These are phyloP conservation scores for Fissipunctia ypsillon DNA, from an alignment of 2,888 invertebrate genomes.

Conservation along the genomic window DNA sequence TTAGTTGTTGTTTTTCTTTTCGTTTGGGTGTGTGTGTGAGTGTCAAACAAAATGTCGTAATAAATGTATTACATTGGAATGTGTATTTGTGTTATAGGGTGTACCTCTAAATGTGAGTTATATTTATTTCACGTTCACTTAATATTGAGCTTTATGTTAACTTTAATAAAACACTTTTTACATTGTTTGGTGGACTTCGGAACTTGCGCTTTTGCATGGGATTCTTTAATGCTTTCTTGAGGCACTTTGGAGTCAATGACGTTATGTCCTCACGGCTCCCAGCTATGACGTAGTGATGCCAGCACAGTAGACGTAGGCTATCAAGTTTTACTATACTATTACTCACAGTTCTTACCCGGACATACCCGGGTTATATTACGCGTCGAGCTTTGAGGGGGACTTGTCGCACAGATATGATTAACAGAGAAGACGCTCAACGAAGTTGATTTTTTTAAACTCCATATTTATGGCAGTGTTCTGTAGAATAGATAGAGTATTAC, in stretches of 20 bases:
- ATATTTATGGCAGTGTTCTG: too few relatives aligned
- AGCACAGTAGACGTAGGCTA: constrained; percentile 53
- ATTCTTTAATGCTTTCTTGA: constrained; percentile 65
- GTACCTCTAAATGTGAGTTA: constrained; percentile 64
- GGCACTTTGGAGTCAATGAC: constrained; percentile 82
- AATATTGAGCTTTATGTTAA: constrained; percentile 61
- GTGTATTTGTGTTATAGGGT: constrained; percentile 64
- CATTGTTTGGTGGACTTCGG: constrained; percentile 56
- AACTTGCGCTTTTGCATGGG: constrained; percentile 72
- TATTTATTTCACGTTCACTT: constrained; percentile 52
- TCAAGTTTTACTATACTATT: constrained; percentile 46
- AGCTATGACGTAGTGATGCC: constrained; percentile 57
- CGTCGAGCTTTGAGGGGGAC: neutral
- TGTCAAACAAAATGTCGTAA: constrained; percentile 49
- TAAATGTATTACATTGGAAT: constrained; percentile 57
- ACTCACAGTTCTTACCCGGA: neutral
- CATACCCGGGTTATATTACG: neutral
- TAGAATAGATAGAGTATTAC: too few relatives aligned
- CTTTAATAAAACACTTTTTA: constrained; percentile 41
- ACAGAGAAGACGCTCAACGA: too few relatives aligned
- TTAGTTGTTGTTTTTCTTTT: constrained; percentile 53
- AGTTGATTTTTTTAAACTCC: too few relatives aligned
- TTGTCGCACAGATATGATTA: too few relatives aligned
- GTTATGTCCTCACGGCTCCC: constrained; percentile 88
- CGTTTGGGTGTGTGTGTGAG: constrained; percentile 58